Evolutionary conservation across 1,140 invertebrate species (phyloP), one percentile per base, ranked within the genome.

Genomic region (Anoplolepis gracilipes): DNA sequence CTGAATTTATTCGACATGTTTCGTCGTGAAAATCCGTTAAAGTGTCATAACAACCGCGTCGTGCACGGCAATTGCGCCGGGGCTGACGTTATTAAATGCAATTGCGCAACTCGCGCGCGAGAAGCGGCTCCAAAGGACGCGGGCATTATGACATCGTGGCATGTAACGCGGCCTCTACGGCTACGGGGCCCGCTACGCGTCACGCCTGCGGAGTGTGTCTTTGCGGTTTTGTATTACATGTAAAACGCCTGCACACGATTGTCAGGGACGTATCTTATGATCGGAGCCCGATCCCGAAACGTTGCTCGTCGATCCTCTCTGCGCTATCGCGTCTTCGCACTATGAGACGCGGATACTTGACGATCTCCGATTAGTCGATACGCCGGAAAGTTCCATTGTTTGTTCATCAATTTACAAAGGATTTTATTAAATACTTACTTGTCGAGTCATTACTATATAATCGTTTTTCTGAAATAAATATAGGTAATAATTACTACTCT

Each of bases 111-210:
- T 65, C 19, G 67, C 78, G 67, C 78, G 75, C 75, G 85, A 90
- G 87, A 90, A 90, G 89, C 88, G 36, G 82, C 82, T 90, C 84
- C 86, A 90, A 90, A 90, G 86, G 88, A 90, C 88, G 88, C 75
- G 85, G 53, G 85, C 76, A 84, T 90, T 90, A 90, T 90, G 88
- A 90, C 88, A 90, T 86, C 78, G 61, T 53, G 76, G 84, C 87
- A 65, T 65, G 87, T 84, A 88, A 81, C 78, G 85, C 61, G 78
- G 78, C 75, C 65, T 84, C 85, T 87, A 89, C 69, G 78, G 73
- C 85, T 87, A 89, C 69, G 78, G 73, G 73, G 67, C 65, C 39
- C 62, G 67, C 78, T 69, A 89, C 85, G 42, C 42, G 85, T 87
- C 85, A 87, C 84, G 84, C 61, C 76, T 82, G 77, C 84, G 53